These are phyloP conservation scores for Hydrotaea diabolus DNA, from an alignment of 2,888 invertebrate genomes.

Conservation along the genomic window DNA sequence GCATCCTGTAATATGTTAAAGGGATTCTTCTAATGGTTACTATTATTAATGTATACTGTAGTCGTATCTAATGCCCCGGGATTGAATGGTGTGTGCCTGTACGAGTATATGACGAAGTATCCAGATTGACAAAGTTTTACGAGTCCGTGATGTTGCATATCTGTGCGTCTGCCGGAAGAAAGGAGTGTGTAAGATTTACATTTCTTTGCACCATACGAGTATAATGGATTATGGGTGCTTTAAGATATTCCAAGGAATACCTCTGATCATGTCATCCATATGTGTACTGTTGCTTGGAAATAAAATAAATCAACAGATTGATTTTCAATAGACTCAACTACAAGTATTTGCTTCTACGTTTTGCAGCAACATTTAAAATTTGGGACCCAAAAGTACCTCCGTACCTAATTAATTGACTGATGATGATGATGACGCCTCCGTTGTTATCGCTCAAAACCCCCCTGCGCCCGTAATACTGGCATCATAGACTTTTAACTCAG, in stretches of 20 bases:
- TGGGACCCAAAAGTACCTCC: neutral
- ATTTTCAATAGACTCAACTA: neutral
- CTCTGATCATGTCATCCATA: neutral
- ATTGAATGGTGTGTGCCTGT: neutral
- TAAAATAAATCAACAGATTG: neutral
- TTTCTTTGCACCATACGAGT: neutral
- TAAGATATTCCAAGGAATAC: neutral
- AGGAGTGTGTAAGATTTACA: neutral
- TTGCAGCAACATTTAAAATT: neutral
- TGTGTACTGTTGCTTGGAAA: neutral
- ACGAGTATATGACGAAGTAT: neutral
- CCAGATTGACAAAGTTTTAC: conserved; percentile 5
- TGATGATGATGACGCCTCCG: neutral
- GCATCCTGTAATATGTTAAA: conserved; percentile 5
- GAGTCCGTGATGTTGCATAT: neutral
- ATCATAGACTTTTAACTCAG: no score
- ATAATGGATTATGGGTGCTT: neutral
- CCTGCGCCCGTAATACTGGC: no score
- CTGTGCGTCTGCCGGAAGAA: neutral
- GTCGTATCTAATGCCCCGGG: neutral
- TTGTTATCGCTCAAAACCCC: no score
- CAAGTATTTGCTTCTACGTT: neutral
- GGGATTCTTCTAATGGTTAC: conserved; percentile 33
- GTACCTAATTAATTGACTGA: conserved; percentile 9
- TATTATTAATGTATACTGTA: conserved; percentile 48